Evolutionary conservation across 2,113 vertebrate genomes (phyloP), one percentile per base, ranked within the genome.

Genomic region (Anas platyrhynchos): DNA sequence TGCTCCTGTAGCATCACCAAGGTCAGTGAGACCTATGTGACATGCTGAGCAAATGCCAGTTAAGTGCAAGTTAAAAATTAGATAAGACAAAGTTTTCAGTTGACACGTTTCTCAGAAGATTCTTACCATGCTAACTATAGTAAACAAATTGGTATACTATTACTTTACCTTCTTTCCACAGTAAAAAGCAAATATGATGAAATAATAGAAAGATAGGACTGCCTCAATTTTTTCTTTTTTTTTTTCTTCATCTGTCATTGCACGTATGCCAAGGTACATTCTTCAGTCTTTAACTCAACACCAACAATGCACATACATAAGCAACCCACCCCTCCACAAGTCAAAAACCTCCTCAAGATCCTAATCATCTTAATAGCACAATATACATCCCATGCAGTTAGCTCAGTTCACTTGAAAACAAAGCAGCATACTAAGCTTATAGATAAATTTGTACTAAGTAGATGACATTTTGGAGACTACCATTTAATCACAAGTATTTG

Each of bases 181-280:
- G 56, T 48, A 44, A 58, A 56, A 52, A 43, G 8, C 41, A 12
- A 75, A 65, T 3, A 66, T 14, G 11, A 62, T 44, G 23, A 79
- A 91, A 44, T 29, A 32, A 14, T 23, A 83, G 46, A 82, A 82
- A 87, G 32, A 58, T 0, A 50, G 23, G 29, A 27, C 27, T 81
- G 31, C 18, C 59, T 71, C 62, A 77, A 73, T 83, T 43, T 21
- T 46, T 46, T 46, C 9, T 34, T 46, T 46, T 46, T 18, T 7
- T 48, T 48, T 1, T 2, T 75, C 55, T 11, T 22, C 2, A 52
- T 13, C 22, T 41, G 7, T 65, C 5, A 27, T 0, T 13, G 2
- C 25, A 3, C 3, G 4, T 9, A 6, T 7, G 41, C 38, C 84
- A 41, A 5, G 36, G 26, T 32, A 34, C 6, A 55, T 69, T 43